These are phyloP conservation scores for Drosophila antonietae DNA, from an alignment of 2,888 invertebrate genomes.

Conservation along the genomic window DNA sequence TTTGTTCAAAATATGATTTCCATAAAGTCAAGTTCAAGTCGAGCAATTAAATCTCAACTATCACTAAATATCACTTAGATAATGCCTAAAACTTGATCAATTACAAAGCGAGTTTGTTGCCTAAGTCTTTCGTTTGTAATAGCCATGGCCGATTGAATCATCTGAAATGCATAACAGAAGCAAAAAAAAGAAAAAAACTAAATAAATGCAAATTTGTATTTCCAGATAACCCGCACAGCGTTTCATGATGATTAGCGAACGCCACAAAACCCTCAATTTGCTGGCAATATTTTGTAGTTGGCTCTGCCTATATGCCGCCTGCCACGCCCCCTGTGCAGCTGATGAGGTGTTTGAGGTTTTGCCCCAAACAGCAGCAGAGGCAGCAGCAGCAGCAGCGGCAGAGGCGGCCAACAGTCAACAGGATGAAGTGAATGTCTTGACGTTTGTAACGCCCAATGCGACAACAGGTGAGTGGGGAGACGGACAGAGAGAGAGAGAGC, in stretches of 20 bases:
- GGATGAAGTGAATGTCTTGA: conserved; percentile 72
- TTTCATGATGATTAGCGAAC: conserved; percentile 80
- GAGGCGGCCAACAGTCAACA: conserved; percentile 53
- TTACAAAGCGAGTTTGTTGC: conserved; percentile 29
- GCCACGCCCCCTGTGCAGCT: conserved; percentile 40
- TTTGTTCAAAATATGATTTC: too few species aligned
- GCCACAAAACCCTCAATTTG: conserved; percentile 81
- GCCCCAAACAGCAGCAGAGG: conserved; percentile 52
- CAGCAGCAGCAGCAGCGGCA: conserved; percentile 9
- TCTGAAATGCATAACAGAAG: conserved; percentile 50
- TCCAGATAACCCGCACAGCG: conserved; percentile 56
- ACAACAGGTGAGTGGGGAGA: conserved; percentile 64
- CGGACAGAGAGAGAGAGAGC: background rate
- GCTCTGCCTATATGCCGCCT: conserved; percentile 38
- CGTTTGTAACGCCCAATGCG: conserved; percentile 60
- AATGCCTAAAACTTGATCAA: background rate
- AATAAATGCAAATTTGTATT: conserved; percentile 42
- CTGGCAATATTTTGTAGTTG: conserved; percentile 74
- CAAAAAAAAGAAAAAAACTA: background rate
- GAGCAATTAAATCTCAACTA: background rate
- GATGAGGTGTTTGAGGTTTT: conserved; percentile 68
- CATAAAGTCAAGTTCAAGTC: too few species aligned
- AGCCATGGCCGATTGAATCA: conserved; percentile 48
- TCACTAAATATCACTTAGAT: background rate
- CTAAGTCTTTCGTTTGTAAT: conserved; percentile 38